phyloP scores from a whole-genome alignment of 2,888 invertebrate genomes.

The Rhyacophila evoluta region DNA sequence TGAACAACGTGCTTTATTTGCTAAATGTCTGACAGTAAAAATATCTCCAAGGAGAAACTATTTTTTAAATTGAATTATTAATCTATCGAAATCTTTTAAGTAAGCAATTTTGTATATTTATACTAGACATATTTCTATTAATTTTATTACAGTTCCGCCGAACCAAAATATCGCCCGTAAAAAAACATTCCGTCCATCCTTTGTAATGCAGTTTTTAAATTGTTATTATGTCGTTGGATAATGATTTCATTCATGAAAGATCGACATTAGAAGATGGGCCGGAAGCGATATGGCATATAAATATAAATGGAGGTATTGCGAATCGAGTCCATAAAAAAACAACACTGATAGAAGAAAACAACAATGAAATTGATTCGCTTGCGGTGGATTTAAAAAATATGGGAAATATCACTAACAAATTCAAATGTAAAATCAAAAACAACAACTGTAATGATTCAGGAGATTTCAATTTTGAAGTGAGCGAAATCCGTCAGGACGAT shows the following conservation, averaged over 20 bases:
- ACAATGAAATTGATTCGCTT: slow-evolving; percentile 66
- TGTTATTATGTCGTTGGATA: slow-evolving; percentile 15
- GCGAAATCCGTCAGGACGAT: slow-evolving; percentile 55
- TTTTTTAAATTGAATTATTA: too few relatives aligned
- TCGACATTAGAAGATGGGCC: background rate
- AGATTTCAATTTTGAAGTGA: slow-evolving; percentile 58
- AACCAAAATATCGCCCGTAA: too few relatives aligned
- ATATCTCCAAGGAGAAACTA: too few relatives aligned
- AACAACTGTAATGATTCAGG: slow-evolving; percentile 63
- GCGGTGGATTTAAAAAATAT: slow-evolving; percentile 66
- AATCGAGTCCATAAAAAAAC: slow-evolving; percentile 13
- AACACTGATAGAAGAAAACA: slow-evolving; percentile 63
- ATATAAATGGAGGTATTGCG: background rate
- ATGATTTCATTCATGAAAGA: background rate
- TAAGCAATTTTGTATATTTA: too few relatives aligned
- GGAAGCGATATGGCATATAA: background rate
- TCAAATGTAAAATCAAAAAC: slow-evolving; percentile 59
- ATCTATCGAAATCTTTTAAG: too few relatives aligned
- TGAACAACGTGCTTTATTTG: too few relatives aligned
- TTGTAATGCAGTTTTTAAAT: background rate
- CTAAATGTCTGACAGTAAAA: too few relatives aligned
- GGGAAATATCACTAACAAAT: slow-evolving; percentile 68
- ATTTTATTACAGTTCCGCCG: too few relatives aligned
- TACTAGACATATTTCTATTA: too few relatives aligned
- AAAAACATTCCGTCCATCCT: background rate